Evolutionary conservation across 2,797 vertebrate species (phyloP).

Genomic region (Macropodus opercularis): DNA sequence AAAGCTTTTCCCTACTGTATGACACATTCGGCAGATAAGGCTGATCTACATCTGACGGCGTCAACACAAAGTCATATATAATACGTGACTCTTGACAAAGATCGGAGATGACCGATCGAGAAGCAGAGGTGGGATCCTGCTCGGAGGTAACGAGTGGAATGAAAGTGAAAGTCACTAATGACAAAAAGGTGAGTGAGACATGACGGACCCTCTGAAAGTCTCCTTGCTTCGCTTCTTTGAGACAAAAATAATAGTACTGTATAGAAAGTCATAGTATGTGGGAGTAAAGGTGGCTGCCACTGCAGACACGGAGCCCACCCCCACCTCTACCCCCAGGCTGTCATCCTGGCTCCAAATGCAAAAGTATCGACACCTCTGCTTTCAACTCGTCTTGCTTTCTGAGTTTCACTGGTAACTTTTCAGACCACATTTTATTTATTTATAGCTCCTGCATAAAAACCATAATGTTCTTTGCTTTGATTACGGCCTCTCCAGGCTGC

Average conservation of each 20-base stretch:
- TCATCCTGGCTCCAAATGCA: neutral
- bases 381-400: neutral
- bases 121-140: neutral
- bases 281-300: too few relatives aligned
- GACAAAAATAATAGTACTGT: too few relatives aligned
- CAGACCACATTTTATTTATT: slow-evolving; percentile 9
- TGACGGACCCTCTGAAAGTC: too few relatives aligned
- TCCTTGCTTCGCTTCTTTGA: too few relatives aligned
- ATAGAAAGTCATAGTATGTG: too few relatives aligned
- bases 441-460: slow-evolving; percentile 29
- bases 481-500: slow-evolving; percentile 38
- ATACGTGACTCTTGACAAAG: slow-evolving; percentile 15
- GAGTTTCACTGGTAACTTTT: neutral
- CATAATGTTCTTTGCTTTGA: slow-evolving; percentile 31
- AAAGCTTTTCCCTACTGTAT: slow-evolving; percentile 19
- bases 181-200: too few relatives aligned
- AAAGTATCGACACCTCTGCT: neutral
- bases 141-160: neutral
- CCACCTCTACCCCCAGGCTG: neutral
- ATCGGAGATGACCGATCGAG: slow-evolving; percentile 15
- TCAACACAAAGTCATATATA: slow-evolving; percentile 44
- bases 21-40: slow-evolving; percentile 39
- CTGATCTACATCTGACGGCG: slow-evolving; percentile 47
- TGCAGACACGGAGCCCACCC: too few relatives aligned
- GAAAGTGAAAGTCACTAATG: slow-evolving; percentile 4